Conservation (phyloP, 2,113 vertebrate species). For the Numida meleagris region DNA sequence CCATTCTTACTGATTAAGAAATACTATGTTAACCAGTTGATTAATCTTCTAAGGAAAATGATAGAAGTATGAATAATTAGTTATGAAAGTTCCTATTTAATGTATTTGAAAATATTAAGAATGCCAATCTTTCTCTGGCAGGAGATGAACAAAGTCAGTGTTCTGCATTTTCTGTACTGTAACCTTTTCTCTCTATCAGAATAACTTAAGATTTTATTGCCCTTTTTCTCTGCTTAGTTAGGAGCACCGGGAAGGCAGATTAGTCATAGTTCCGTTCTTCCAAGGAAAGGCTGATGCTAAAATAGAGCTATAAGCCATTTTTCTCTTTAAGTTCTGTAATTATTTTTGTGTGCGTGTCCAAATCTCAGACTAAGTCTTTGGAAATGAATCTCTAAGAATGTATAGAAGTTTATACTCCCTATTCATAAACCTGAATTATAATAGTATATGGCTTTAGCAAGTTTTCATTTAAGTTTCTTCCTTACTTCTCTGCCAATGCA, state of each 20-base stretch:
- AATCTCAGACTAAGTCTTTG: background rate
- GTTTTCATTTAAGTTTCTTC: background rate
- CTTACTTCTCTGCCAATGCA: background rate
- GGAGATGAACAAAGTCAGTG: background rate
- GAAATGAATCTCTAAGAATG: background rate
- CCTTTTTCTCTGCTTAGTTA: background rate
- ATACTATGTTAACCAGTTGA: background rate
- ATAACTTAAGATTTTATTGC: background rate
- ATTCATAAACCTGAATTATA: background rate
- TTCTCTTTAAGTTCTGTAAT: background rate
- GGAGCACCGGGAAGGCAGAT: background rate
- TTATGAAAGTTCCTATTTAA: background rate
- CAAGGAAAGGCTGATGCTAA: background rate
- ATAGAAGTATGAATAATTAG: background rate
- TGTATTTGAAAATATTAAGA: background rate
- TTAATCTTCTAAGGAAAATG: background rate
- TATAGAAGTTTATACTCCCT: background rate
- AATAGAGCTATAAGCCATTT: background rate
- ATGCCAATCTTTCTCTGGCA: background rate
- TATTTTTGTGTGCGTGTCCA: background rate
- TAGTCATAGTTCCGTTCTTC: background rate
- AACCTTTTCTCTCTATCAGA: background rate
- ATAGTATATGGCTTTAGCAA: background rate
- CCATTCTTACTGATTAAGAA: background rate
- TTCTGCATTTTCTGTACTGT: background rate